Evolutionary conservation across 2,797 vertebrate genomes (phyloP).

Genomic region (Chanos chanos): DNA sequence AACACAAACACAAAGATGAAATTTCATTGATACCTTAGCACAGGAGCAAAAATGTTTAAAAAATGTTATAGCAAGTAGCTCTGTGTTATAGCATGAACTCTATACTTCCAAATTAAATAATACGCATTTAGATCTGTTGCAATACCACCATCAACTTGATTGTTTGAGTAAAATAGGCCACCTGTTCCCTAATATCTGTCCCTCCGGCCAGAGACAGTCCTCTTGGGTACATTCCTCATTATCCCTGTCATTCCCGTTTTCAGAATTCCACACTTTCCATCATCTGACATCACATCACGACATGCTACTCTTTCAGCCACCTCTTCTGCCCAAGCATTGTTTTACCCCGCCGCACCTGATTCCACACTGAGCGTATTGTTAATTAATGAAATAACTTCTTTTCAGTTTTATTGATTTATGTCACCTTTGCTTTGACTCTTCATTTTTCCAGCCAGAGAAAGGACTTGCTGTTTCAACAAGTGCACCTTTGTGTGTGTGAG

Average conservation of each 20-base stretch:
- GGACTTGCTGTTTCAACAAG: not conserved
- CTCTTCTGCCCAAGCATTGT: constrained; percentile 6
- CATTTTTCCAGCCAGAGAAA: too few species aligned
- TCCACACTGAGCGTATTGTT: too few species aligned
- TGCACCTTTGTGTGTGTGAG: not conserved
- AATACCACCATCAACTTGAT: not conserved
- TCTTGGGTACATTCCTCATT: constrained; percentile 65
- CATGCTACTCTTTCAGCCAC: constrained; percentile 17
- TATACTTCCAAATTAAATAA: not conserved
- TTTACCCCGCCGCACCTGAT: constrained; percentile 17
- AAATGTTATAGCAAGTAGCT: too few species aligned
- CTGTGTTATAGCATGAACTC: not conserved
- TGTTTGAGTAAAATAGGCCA: constrained; percentile 27
- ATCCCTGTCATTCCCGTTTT: constrained; percentile 82
- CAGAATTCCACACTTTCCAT: constrained; percentile 75
- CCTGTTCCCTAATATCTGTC: constrained; percentile 68
- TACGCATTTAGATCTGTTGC: not conserved
- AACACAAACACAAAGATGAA: too few species aligned
- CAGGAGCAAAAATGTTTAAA: too few species aligned
- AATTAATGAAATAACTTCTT: too few species aligned
- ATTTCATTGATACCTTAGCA: too few species aligned
- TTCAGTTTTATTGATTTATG: too few species aligned
- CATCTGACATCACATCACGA: constrained; percentile 75
- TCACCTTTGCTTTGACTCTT: too few species aligned
- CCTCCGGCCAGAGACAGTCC: constrained; percentile 66